A percentile compares a stretch with the other conserved stretches of the same genome.
phyloP scores from a whole-genome alignment of 1,140 invertebrate species.

The Drosophila ambigua region DNA sequence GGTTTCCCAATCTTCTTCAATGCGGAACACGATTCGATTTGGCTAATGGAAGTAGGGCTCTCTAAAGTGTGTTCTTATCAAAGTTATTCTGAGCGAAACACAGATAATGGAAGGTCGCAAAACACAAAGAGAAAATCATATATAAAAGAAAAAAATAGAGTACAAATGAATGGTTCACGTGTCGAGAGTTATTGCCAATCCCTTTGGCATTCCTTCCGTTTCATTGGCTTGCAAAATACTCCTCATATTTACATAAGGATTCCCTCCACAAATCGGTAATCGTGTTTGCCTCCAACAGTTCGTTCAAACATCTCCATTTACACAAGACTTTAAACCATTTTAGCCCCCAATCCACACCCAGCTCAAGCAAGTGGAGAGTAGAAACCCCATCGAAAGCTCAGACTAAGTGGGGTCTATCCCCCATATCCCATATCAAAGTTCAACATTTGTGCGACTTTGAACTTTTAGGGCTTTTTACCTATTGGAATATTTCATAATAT shows the following conservation, averaged over 20 bases:
- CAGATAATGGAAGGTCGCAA: no score
- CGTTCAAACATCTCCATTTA: constrained; percentile 31
- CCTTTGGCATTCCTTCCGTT: neutral
- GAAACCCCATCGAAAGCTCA: no score
- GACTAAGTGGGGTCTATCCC: no score
- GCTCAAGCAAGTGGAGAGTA: neutral
- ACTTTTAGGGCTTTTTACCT: constrained; percentile 39
- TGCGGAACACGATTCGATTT: constrained; percentile 37
- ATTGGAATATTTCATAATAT: constrained; percentile 28
- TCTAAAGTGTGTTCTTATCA: no score
- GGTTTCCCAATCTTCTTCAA: constrained; percentile 15
- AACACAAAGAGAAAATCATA: no score
- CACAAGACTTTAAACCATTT: constrained; percentile 37
- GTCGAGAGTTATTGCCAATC: neutral
- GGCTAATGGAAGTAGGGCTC: constrained; percentile 20
- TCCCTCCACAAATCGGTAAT: constrained; percentile 13
- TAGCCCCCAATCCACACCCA: constrained; percentile 3
- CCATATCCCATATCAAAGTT: constrained; percentile 18
- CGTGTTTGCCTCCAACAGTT: constrained; percentile 3
- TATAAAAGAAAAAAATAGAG: no score
- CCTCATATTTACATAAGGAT: constrained; percentile 39
- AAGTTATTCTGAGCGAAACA: no score
- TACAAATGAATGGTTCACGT: no score
- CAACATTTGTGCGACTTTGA: constrained; percentile 38
- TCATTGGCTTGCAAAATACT: constrained; percentile 13